A percentile compares a stretch with the other conserved stretches of the same genome.
Conservation (phyloP, 2,888 invertebrate genomes). For the Agriopis aurantiaria region DNA sequence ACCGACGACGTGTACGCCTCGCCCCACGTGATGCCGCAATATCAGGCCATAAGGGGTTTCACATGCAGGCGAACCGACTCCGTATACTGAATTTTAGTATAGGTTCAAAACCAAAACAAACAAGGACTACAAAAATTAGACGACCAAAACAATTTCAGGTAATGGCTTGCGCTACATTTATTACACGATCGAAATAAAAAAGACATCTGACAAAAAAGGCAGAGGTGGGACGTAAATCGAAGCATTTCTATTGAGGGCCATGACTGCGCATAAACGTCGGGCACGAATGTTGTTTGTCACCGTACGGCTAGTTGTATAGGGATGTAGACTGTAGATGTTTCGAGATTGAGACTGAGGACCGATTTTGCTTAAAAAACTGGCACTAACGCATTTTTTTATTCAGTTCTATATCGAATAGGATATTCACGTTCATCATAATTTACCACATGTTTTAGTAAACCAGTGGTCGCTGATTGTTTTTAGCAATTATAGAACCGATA, state of each 20-base stretch:
- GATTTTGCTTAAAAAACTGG: not conserved
- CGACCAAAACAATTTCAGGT: slow-evolving; percentile 54
- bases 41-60: not conserved
- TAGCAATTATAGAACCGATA: no score
- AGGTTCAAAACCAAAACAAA: slow-evolving; percentile 9
- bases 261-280: slow-evolving; percentile 82
- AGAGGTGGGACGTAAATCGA: slow-evolving; percentile 74
- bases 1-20: no score
- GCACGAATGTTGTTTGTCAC: slow-evolving; percentile 83
- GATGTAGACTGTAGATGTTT: slow-evolving; percentile 25
- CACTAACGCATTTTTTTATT: not conserved
- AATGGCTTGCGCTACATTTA: slow-evolving; percentile 62
- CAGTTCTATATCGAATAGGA: not conserved
- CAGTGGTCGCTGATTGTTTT: not conserved
- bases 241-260: slow-evolving; percentile 82
- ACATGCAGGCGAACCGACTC: not conserved
- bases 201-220: slow-evolving; percentile 70
- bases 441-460: not conserved
- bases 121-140: slow-evolving; percentile 34
- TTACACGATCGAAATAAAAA: slow-evolving; percentile 61
- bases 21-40: no score
- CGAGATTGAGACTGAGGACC: not conserved
- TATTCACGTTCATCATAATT: not conserved
- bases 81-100: no score
- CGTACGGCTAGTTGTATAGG: slow-evolving; percentile 54